phyloP scores from a whole-genome alignment of 2,888 invertebrate genomes.

The Erebia epiphron region DNA sequence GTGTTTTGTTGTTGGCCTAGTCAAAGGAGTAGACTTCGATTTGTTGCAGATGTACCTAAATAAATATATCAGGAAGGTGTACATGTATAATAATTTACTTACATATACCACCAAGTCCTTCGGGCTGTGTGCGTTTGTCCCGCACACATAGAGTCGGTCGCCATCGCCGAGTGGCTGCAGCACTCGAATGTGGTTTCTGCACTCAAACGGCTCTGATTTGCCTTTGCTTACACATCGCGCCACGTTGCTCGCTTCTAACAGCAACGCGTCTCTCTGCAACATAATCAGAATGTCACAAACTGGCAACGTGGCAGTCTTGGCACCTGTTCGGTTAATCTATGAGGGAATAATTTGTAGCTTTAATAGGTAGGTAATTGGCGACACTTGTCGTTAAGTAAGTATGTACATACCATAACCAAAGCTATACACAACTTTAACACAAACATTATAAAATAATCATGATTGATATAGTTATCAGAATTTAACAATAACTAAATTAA shows the following conservation, averaged over 20 bases:
- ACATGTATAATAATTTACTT: conserved; percentile 61
- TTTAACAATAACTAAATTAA: no score
- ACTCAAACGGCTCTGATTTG: conserved; percentile 86
- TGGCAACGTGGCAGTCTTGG: background rate
- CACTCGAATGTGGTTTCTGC: conserved; percentile 85
- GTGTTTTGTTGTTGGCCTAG: no score
- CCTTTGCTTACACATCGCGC: conserved; percentile 85
- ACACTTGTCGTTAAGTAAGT: no score
- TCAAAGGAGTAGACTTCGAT: background rate
- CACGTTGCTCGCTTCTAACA: conserved; percentile 84
- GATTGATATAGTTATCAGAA: no score
- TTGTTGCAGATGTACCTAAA: background rate
- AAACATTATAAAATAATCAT: no score
- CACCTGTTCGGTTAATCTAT: conserved; percentile 2
- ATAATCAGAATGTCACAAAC: conserved; percentile 25
- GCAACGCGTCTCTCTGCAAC: conserved; percentile 79
- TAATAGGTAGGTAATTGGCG: background rate
- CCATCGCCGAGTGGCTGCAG: conserved; percentile 86
- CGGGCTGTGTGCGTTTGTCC: conserved; percentile 85
- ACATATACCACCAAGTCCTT: conserved; percentile 86
- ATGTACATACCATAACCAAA: no score
- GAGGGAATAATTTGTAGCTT: background rate
- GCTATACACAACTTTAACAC: no score
- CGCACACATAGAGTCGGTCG: conserved; percentile 84
- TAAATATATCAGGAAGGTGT: no score